These are phyloP conservation scores for Plebejus melissa DNA, from an alignment of 2,888 invertebrate genomes.

Conservation along the genomic window DNA sequence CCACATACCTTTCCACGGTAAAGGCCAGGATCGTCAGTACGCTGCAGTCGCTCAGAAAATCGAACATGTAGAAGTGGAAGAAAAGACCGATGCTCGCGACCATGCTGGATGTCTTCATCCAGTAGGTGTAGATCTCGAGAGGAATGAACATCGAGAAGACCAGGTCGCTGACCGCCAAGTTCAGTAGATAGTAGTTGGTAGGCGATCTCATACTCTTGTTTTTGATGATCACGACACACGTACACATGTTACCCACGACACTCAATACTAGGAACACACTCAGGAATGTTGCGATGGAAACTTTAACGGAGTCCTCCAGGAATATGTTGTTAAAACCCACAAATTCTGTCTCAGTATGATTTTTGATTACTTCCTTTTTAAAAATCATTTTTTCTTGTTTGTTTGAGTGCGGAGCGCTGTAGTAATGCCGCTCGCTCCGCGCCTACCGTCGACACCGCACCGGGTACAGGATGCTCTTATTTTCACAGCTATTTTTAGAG, in stretches of 20 bases:
- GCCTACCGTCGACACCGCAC: neutral
- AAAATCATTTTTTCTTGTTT: neutral
- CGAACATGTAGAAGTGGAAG: constrained; percentile 18
- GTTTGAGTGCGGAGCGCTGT: neutral
- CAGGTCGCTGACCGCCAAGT: constrained; percentile 83
- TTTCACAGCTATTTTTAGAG: neutral
- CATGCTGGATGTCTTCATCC: neutral
- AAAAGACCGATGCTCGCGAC: neutral
- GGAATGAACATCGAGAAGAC: constrained; percentile 84
- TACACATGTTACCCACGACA: constrained; percentile 26
- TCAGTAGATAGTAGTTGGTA: constrained; percentile 85
- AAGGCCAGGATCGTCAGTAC: constrained; percentile 21
- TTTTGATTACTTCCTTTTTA: too few relatives aligned
- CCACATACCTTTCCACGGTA: constrained; percentile 25
- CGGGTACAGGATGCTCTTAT: neutral
- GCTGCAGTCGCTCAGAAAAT: constrained; percentile 17
- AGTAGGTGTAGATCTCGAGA: constrained; percentile 76
- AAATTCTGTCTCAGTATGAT: neutral
- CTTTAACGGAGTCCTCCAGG: neutral
- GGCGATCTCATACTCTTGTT: constrained; percentile 81
- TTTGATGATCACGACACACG: constrained; percentile 24
- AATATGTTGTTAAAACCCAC: neutral
- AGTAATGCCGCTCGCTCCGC: neutral
- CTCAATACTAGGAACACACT: constrained; percentile 19
- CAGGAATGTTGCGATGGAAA: neutral